phyloP scores from a whole-genome alignment of 2,113 vertebrate species.

The Xiphorhynchus elegans region DNA sequence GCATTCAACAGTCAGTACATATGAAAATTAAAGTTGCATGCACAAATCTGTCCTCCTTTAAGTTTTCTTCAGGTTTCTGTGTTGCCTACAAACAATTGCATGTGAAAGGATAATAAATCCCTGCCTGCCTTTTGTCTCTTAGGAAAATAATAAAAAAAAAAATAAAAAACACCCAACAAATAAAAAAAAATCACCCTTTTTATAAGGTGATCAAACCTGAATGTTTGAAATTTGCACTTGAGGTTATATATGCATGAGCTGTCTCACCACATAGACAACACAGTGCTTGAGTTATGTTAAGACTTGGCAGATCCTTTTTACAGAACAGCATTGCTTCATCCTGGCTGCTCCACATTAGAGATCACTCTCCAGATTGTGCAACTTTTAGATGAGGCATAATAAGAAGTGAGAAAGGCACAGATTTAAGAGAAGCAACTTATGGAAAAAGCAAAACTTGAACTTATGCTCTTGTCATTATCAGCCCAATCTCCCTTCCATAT shows the following conservation, averaged over 20 bases:
- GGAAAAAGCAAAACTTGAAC: slow-evolving; percentile 9
- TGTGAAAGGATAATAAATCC: slow-evolving; percentile 40
- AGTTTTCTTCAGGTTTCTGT: background rate
- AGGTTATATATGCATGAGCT: background rate
- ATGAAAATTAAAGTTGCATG: background rate
- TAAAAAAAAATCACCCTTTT: background rate
- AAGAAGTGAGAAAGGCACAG: slow-evolving; percentile 20
- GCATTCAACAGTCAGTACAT: background rate
- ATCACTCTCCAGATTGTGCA: slow-evolving; percentile 19
- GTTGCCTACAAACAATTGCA: slow-evolving; percentile 5
- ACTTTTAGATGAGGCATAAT: slow-evolving; percentile 1
- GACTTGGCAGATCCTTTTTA: background rate
- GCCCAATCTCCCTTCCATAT: background rate
- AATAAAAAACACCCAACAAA: no score
- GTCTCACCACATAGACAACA: background rate
- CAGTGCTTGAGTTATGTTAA: background rate
- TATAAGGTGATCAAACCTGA: slow-evolving; percentile 12
- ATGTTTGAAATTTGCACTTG: slow-evolving; percentile 3
- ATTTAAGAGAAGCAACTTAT: slow-evolving; percentile 22
- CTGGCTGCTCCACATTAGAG: background rate
- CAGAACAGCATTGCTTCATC: background rate
- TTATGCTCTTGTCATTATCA: slow-evolving; percentile 18
- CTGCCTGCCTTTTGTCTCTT: background rate
- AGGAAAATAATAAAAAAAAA: background rate
- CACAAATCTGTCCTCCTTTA: background rate